Evolutionary conservation across 1,140 invertebrate genomes (phyloP).

Genomic region (Acyrthosiphon pisum): DNA sequence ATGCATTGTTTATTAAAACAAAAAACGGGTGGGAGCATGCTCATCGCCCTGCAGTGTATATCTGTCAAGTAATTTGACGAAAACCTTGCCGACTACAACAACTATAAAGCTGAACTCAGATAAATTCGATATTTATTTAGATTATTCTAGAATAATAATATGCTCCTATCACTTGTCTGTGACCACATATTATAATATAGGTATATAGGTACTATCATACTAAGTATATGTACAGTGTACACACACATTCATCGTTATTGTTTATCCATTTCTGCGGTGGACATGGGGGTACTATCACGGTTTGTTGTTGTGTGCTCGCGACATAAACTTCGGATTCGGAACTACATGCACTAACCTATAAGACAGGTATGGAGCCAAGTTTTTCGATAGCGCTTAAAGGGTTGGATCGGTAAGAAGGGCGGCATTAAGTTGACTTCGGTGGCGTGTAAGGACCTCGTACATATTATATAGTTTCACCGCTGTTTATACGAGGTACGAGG

Average conservation of each 20-base stretch:
- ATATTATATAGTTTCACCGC: background rate
- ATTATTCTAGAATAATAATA: background rate
- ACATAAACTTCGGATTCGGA: background rate
- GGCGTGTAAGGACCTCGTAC: background rate
- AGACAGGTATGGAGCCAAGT: background rate
- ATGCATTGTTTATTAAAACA: background rate
- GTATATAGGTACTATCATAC: background rate
- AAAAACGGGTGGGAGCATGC: background rate
- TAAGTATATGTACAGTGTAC: too few relatives aligned
- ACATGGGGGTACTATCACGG: background rate
- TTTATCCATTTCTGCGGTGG: background rate
- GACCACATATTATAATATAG: too few relatives aligned
- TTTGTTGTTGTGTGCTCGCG: background rate
- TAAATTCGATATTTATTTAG: background rate
- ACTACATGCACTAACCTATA: background rate
- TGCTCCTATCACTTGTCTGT: background rate
- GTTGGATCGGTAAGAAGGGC: slow-evolving; percentile 7
- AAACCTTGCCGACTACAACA: too few relatives aligned
- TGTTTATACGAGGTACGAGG: background rate
- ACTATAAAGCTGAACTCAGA: too few relatives aligned
- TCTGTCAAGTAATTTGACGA: background rate
- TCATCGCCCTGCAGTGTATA: too few relatives aligned
- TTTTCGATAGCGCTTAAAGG: background rate
- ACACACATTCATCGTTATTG: background rate
- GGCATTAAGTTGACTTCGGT: background rate